These are phyloP conservation scores for Cosmia trapezina DNA, from an alignment of 2,888 invertebrate species.

Conservation along the genomic window DNA sequence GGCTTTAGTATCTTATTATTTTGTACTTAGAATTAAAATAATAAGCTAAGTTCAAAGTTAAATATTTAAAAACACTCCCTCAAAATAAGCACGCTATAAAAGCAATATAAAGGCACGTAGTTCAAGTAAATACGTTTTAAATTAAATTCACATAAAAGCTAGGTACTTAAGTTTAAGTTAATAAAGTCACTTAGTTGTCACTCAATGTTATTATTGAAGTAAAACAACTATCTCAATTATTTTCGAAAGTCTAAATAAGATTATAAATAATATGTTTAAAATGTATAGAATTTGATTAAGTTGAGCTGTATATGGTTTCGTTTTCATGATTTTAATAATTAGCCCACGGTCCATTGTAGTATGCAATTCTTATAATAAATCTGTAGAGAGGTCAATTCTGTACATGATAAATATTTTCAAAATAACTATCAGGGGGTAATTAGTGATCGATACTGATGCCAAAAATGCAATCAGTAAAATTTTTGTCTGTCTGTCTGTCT, in stretches of 20 bases:
- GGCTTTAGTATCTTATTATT: constrained; percentile 23
- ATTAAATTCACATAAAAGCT: constrained; percentile 47
- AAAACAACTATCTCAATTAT: neutral
- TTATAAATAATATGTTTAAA: neutral
- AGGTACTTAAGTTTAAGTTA: constrained; percentile 25
- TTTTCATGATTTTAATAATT: neutral
- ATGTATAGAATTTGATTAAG: neutral
- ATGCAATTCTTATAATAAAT: too few species aligned
- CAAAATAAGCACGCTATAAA: constrained; percentile 16
- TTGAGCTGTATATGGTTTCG: too few species aligned
- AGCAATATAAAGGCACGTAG: constrained; percentile 13
- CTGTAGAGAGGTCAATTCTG: too few species aligned
- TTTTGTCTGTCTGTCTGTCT: too few species aligned
- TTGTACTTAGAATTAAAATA: constrained; percentile 32
- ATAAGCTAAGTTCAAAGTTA: constrained; percentile 10
- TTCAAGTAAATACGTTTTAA: constrained; percentile 23
- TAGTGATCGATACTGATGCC: too few species aligned
- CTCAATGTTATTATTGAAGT: constrained; percentile 23
- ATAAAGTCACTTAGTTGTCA: constrained; percentile 24
- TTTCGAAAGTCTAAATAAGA: neutral
- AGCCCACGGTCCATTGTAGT: too few species aligned
- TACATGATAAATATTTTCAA: too few species aligned
- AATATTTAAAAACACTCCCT: neutral
- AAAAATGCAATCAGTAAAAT: too few species aligned
- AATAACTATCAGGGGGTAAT: too few species aligned